Conservation (phyloP, 2,113 vertebrate genomes). For the Bubo scandiacus region DNA sequence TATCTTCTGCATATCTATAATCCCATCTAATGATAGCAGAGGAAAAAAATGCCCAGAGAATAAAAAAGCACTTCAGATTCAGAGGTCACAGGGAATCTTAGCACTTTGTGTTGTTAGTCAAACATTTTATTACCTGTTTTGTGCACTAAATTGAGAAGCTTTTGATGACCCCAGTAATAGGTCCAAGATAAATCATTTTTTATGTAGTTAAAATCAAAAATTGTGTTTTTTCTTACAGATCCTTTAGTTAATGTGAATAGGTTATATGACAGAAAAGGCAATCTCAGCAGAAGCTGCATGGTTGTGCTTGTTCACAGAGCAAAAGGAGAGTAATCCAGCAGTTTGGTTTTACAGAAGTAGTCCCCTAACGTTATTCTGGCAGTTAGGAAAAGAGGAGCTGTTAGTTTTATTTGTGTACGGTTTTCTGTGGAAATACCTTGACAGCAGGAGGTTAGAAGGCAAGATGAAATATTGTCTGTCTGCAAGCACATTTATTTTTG, state of each 20-base stretch:
- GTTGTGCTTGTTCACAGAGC: background rate
- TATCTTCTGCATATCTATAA: background rate
- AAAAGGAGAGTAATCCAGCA: background rate
- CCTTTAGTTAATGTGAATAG: background rate
- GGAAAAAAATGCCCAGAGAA: background rate
- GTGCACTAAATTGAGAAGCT: background rate
- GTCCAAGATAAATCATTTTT: background rate
- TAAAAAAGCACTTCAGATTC: background rate
- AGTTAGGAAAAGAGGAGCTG: conserved; percentile 7
- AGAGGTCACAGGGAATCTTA: background rate
- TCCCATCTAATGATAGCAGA: background rate
- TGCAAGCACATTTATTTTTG: conserved; percentile 42
- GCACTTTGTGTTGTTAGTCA: background rate
- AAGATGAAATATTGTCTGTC: conserved; percentile 50
- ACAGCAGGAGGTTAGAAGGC: conserved; percentile 44
- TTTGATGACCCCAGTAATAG: background rate
- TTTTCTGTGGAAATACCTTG: conserved; percentile 49
- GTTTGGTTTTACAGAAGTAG: background rate
- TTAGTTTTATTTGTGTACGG: conserved; percentile 32
- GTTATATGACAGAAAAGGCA: background rate
- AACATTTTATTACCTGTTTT: background rate
- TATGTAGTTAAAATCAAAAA: background rate
- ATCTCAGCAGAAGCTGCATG: background rate
- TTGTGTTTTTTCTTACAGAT: background rate
- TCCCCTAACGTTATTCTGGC: background rate